phyloP scores from a whole-genome alignment of 2,113 vertebrate genomes.

The Peromyscus californicus region DNA sequence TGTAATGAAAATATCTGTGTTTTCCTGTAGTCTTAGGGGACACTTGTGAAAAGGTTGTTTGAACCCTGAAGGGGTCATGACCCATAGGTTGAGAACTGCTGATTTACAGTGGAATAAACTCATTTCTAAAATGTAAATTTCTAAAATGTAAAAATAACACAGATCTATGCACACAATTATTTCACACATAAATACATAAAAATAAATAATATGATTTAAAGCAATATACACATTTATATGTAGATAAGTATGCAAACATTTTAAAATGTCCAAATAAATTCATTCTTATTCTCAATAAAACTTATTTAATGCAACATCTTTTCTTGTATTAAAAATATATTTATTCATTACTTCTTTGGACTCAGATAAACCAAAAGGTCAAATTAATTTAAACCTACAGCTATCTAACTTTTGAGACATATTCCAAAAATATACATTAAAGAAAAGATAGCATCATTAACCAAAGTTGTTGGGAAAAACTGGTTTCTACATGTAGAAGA shows the following conservation, averaged over 20 bases:
- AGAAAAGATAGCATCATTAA: not conserved
- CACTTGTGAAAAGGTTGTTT: not conserved
- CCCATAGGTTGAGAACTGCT: not conserved
- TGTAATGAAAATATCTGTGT: not conserved
- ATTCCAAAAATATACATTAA: not conserved
- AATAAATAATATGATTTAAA: not conserved
- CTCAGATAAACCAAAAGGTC: not conserved
- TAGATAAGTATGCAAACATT: not conserved
- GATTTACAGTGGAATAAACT: not conserved
- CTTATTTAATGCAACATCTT: not conserved
- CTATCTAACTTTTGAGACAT: not conserved
- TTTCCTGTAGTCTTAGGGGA: not conserved
- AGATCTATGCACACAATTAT: not conserved
- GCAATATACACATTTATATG: not conserved
- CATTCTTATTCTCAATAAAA: conserved; percentile 14
- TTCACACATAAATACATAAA: not conserved
- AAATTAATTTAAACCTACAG: not conserved
- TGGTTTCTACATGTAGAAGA: not conserved
- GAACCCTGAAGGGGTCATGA: not conserved
- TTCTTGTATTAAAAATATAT: conserved; percentile 30
- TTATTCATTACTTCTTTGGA: not conserved
- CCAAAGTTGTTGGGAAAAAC: not conserved
- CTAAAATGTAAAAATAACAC: not conserved
- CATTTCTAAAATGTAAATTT: not conserved
- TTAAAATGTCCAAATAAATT: not conserved